Evolutionary conservation across 92 coral and sea anemone genomes (phyloP).

Genomic region (Phenganax stokvisi): DNA sequence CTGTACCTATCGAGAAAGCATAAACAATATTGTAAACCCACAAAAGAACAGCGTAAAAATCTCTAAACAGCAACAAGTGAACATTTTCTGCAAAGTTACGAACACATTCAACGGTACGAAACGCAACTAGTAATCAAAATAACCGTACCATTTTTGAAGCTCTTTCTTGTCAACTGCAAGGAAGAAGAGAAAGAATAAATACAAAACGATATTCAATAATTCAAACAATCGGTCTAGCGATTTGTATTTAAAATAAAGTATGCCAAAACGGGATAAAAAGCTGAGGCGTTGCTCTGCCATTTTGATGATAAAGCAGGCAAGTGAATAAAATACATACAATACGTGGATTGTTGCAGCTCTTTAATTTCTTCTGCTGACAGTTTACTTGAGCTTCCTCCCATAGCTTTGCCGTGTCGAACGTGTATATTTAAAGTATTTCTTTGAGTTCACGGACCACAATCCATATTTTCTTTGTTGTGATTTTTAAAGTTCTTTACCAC

Average conservation of each 20-base stretch:
- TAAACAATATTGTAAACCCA: slow-evolving; percentile 16
- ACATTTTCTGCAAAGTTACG: too few species aligned
- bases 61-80: background rate
- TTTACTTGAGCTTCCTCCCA: slow-evolving; percentile 96
- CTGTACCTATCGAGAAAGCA: slow-evolving; percentile 63
- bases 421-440: slow-evolving; percentile 6
- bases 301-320: slow-evolving; percentile 39
- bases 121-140: background rate
- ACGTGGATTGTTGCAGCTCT: slow-evolving; percentile 87
- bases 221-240: slow-evolving; percentile 43
- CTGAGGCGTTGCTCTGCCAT: slow-evolving; percentile 10
- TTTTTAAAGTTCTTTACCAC: slow-evolving; percentile 26
- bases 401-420: slow-evolving; percentile 35
- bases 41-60: slow-evolving; percentile 26
- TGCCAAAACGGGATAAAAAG: slow-evolving; percentile 6
- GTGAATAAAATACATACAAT: slow-evolving; percentile 66
- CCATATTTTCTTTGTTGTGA: slow-evolving; percentile 41
- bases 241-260: slow-evolving; percentile 42
- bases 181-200: slow-evolving; percentile 33
- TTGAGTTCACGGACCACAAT: slow-evolving; percentile 25
- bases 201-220: slow-evolving; percentile 27
- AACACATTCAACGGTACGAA: background rate
- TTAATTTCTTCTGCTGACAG: slow-evolving; percentile 83
- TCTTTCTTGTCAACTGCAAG: slow-evolving; percentile 92
- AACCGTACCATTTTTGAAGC: slow-evolving; percentile 89